phyloP scores from a whole-genome alignment of 2,888 invertebrate species.

The Drosophila subsilvestris region DNA sequence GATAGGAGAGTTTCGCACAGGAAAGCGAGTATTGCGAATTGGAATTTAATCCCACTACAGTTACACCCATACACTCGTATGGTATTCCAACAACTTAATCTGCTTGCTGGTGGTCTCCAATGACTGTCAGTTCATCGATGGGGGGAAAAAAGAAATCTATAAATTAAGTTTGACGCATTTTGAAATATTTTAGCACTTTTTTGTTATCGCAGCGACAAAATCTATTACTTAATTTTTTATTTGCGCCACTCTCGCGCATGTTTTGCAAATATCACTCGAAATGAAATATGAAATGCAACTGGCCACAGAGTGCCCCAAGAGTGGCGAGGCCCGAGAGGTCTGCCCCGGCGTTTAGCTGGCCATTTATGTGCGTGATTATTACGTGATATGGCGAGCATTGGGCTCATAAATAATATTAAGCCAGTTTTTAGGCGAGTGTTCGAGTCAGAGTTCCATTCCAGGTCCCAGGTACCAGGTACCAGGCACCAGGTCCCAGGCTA shows the following conservation, averaged over 20 bases:
- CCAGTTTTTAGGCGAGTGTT: conserved; percentile 58
- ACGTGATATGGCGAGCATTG: conserved; percentile 76
- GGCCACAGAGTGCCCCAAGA: conserved; percentile 20
- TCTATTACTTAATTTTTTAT: conserved; percentile 80
- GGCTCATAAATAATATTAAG: conserved; percentile 78
- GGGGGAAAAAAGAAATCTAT: conserved; percentile 49
- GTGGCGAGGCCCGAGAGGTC: conserved; percentile 15
- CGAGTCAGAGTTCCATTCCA: conserved; percentile 57
- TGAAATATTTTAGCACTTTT: conserved; percentile 81
- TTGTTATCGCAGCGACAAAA: conserved; percentile 77
- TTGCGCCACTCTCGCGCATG: conserved; percentile 65
- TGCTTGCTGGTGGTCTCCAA: conserved; percentile 60
- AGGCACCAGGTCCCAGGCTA: conserved; percentile 44
- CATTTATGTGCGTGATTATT: conserved; percentile 80
- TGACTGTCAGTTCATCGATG: conserved; percentile 53
- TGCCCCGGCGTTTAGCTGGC: conserved; percentile 67
- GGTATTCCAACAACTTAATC: background rate
- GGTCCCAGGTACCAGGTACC: conserved; percentile 35
- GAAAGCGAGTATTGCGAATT: too few species aligned
- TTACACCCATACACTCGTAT: too few species aligned
- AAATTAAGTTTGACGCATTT: conserved; percentile 74
- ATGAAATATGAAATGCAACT: conserved; percentile 78
- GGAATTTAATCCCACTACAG: conserved; percentile 9
- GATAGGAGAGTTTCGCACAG: too few species aligned
- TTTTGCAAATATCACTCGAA: conserved; percentile 73